Evolutionary conservation across 2,113 vertebrate species (phyloP).

Genomic region (Poeciliopsis occidentalis): DNA sequence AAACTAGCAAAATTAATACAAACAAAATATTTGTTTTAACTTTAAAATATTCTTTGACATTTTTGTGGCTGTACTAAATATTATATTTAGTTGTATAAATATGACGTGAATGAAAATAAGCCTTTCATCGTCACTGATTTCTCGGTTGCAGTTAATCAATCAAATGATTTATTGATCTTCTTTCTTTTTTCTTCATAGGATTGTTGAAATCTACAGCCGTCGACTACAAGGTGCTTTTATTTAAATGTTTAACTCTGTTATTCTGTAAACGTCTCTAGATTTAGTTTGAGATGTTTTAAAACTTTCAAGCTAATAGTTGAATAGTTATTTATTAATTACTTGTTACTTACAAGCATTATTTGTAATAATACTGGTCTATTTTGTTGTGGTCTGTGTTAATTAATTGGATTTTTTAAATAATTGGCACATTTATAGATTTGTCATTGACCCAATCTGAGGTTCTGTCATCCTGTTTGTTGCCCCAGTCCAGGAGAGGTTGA

Average conservation of each 20-base stretch:
- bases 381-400: too few species aligned
- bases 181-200: constrained; percentile 76
- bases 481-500: constrained; percentile 96
- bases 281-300: too few species aligned
- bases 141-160: neutral
- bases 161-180: neutral
- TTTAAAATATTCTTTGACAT: neutral
- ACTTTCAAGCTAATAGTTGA: too few species aligned
- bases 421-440: too few species aligned
- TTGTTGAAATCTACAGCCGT: constrained; percentile 98
- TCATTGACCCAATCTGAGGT: neutral
- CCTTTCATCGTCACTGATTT: neutral
- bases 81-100: neutral
- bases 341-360: too few species aligned
- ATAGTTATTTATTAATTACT: too few species aligned
- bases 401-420: too few species aligned
- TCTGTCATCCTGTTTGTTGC: constrained; percentile 15
- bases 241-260: neutral
- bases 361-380: too few species aligned
- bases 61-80: neutral
- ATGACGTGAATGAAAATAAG: neutral
- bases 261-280: neutral
- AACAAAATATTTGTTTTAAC: neutral
- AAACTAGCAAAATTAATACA: too few species aligned
- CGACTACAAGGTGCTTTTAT: constrained; percentile 90